A percentile compares a stretch with the other conserved stretches of the same genome.
These are phyloP conservation scores for Limnodromus scolopaceus DNA, from an alignment of 2,797 vertebrate genomes.

Conservation along the genomic window DNA sequence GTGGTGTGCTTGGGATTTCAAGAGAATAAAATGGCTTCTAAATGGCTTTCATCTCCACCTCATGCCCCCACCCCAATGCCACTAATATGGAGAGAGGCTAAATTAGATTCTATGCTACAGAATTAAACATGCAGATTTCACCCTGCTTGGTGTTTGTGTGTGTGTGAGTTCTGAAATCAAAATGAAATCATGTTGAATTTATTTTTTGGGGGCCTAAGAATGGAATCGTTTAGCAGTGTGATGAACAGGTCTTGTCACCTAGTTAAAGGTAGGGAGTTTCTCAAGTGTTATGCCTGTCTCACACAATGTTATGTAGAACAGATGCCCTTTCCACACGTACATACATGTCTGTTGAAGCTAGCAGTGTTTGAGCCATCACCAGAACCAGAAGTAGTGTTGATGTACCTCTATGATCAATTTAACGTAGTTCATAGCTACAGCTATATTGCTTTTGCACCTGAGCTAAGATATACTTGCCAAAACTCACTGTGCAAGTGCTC, in stretches of 20 bases:
- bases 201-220: background rate
- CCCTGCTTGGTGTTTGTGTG: background rate
- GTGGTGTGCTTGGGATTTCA: background rate
- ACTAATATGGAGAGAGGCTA: background rate
- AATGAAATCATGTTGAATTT: background rate
- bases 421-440: background rate
- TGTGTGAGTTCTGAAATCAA: background rate
- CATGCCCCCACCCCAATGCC: rapidly evolving
- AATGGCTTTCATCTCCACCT: rapidly evolving
- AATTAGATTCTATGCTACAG: background rate
- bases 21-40: background rate
- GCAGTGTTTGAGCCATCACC: background rate
- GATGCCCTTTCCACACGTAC: background rate
- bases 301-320: background rate
- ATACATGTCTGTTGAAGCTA: rapidly evolving
- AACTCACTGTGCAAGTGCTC: background rate
- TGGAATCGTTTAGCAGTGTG: background rate
- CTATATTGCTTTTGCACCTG: background rate
- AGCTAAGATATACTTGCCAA: background rate
- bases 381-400: background rate
- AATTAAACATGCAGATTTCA: background rate
- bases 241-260: background rate
- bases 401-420: background rate
- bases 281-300: background rate
- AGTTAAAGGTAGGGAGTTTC: background rate